Evolutionary conservation across 1,140 invertebrate species (phyloP), one percentile per base, ranked within the genome.

Genomic region (Cotesia vestalis): DNA sequence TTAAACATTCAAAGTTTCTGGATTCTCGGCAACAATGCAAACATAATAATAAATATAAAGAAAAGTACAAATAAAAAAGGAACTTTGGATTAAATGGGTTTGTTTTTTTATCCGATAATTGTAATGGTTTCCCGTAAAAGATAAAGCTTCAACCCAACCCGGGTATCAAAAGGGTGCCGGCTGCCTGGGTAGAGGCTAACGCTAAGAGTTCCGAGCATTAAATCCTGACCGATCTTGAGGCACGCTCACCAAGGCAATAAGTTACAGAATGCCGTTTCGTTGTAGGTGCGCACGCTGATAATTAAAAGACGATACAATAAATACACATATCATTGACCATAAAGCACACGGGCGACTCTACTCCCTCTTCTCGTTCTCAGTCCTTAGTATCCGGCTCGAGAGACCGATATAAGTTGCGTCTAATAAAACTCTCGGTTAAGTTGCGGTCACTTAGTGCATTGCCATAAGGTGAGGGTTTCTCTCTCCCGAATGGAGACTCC

Each of bases 231-330:
- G 72, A 46, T 46, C 20, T 17, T 72, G 40, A 69, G 60, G 70
- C 73, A 75, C 27, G 69, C 71, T 69, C 73, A 52, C 52, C 61
- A 72, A 27, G 69, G 80, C 84, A 83, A 85, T 85, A 87, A 85
- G 83, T 85, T 82, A 85, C 80, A 80, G 78, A 84, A 84, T 85
- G 83, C 83, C 79, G 76, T 73, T 82, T 78, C 81, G 84, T 84
- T 86, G 84, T 87, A 83, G 84, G 85, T 85, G 84, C 77, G 78
- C 81, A 77, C 78, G 82, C 84, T 86, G 86, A 87, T 87, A 87
- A 87, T 87, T 87, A 87, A 86, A 86, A 86, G 84, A 81, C 84
- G 85, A 85, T 84, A 84, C 85, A 86, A 85, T 86, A 86, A 87
- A 87, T 76, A 78, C 81, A 87, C 81, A 80, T 87, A 87, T 87